Percentiles rank a stretch among this genome's conserved stretches.
phyloP scores from a whole-genome alignment of 2,797 vertebrate genomes.

The Rhinophrynus dorsalis region DNA sequence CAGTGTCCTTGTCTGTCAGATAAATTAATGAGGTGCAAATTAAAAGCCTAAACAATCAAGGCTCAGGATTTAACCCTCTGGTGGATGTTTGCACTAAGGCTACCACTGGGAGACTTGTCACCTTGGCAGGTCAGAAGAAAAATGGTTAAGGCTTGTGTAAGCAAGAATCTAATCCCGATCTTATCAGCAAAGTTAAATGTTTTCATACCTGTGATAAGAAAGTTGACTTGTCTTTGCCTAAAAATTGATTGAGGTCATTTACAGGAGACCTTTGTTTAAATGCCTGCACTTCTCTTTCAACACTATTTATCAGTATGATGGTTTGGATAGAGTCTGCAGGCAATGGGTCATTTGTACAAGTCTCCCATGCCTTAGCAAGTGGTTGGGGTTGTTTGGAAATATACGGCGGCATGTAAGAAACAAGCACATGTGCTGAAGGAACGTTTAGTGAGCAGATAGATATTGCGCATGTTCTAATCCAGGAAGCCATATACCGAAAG shows the following conservation, averaged over 20 bases:
- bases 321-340: constrained; percentile 24
- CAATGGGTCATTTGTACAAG: constrained; percentile 36
- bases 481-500: too few relatives aligned
- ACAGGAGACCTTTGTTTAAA: constrained; percentile 33
- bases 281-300: constrained; percentile 33
- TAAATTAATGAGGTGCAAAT: constrained; percentile 49
- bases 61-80: neutral
- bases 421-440: too few relatives aligned
- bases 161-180: constrained; percentile 11
- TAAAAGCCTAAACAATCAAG: constrained; percentile 24
- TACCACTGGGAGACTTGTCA: too few relatives aligned
- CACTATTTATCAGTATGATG: constrained; percentile 34
- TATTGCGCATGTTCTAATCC: too few relatives aligned
- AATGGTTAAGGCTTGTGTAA: constrained; percentile 41
- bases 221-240: constrained; percentile 35
- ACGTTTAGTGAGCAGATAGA: too few relatives aligned
- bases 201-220: constrained; percentile 36
- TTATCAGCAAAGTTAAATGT: constrained; percentile 33
- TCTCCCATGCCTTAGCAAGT: constrained; percentile 16
- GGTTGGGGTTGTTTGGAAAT: too few relatives aligned
- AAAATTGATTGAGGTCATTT: constrained; percentile 15
- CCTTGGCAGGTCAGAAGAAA: too few relatives aligned
- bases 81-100: too few relatives aligned
- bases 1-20: constrained; percentile 15
- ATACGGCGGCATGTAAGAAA: too few relatives aligned